phyloP scores from a whole-genome alignment of 1,140 invertebrate species.

The Homalodisca vitripennis region DNA sequence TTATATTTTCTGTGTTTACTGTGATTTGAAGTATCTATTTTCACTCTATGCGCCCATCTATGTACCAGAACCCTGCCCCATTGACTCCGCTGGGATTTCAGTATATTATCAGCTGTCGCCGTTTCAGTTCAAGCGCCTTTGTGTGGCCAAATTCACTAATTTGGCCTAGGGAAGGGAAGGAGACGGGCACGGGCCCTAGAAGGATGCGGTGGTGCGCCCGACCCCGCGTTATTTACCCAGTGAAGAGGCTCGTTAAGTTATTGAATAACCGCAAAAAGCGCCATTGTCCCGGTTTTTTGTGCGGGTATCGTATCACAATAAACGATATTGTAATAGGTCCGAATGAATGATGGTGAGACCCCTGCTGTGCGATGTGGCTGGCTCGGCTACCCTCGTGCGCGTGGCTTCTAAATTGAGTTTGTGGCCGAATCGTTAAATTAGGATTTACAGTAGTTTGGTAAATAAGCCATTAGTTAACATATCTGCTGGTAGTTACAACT shows the following conservation, averaged over 20 bases:
- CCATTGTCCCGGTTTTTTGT: not conserved
- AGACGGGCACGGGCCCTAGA: not conserved
- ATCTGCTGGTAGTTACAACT: too few relatives aligned
- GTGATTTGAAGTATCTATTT: too few relatives aligned
- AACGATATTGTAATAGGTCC: conserved; percentile 1
- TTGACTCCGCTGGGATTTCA: not conserved
- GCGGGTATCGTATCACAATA: conserved; percentile 7
- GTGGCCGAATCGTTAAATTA: too few relatives aligned
- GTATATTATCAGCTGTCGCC: not conserved
- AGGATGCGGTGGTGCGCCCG: not conserved
- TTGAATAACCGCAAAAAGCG: conserved; percentile 17
- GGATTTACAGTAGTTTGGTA: too few relatives aligned
- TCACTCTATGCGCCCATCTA: too few relatives aligned
- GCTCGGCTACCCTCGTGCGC: not conserved
- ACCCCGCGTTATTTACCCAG: not conserved
- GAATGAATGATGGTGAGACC: not conserved
- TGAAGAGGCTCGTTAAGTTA: conserved; percentile 19
- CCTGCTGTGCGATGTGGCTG: too few relatives aligned
- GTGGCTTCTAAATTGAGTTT: conserved; percentile 22
- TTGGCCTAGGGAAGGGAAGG: too few relatives aligned
- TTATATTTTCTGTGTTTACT: too few relatives aligned
- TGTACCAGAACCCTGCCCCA: too few relatives aligned
- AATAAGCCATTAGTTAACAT: too few relatives aligned
- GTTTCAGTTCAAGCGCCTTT: not conserved
- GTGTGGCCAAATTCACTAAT: not conserved